These are phyloP conservation scores for Carapus acus DNA, from an alignment of 2,797 vertebrate species.

Conservation along the genomic window DNA sequence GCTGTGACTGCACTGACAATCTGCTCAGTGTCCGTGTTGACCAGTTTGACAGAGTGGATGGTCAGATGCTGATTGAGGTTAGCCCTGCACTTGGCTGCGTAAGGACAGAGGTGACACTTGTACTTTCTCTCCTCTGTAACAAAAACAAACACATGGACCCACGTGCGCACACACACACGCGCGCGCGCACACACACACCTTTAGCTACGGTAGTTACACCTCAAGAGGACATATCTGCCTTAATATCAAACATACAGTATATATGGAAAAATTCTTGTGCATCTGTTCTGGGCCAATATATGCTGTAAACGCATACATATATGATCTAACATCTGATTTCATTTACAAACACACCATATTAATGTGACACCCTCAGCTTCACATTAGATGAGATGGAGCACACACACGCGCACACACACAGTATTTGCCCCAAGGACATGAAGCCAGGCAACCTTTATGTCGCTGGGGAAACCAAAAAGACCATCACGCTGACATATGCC, in stretches of 20 bases:
- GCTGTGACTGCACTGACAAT: slow-evolving; percentile 89
- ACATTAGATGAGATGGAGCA: slow-evolving; percentile 4
- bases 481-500: slow-evolving; percentile 75
- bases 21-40: slow-evolving; percentile 92
- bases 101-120: slow-evolving; percentile 99
- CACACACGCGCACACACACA: slow-evolving; percentile 17
- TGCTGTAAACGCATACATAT: background rate
- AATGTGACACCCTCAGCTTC: slow-evolving; percentile 27
- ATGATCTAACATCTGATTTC: background rate
- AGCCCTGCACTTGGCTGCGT: slow-evolving; percentile 97
- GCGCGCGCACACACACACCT: slow-evolving; percentile 29
- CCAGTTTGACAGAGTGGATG: slow-evolving; percentile 97
- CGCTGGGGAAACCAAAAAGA: slow-evolving; percentile 72
- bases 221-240: slow-evolving; percentile 13
- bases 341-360: slow-evolving; percentile 27
- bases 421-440: slow-evolving; percentile 69
- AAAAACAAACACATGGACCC: slow-evolving; percentile 31
- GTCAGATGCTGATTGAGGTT: slow-evolving; percentile 99
- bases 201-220: slow-evolving; percentile 38
- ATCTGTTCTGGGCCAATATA: no score
- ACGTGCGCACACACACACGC: no score
- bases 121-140: slow-evolving; percentile 95
- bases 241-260: background rate
- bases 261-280: no score
- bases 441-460: slow-evolving; percentile 73